phyloP scores from a whole-genome alignment of 2,113 vertebrate genomes.

The Tupaia tana region DNA sequence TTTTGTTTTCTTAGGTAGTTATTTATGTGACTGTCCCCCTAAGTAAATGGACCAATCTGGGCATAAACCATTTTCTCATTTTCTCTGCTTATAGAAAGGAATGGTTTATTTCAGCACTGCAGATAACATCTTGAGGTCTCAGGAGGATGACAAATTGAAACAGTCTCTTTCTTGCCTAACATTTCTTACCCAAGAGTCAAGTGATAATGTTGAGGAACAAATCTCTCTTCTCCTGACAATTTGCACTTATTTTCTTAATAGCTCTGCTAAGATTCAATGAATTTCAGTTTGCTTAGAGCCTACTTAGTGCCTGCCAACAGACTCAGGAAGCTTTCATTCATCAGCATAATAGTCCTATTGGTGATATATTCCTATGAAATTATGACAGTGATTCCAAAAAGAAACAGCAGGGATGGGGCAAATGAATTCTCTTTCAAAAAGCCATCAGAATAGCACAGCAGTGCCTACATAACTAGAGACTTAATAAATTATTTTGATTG shows the following conservation, averaged over 20 bases:
- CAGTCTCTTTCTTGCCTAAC: constrained; percentile 67
- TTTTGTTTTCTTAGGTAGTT: constrained; percentile 77
- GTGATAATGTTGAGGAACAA: constrained; percentile 56
- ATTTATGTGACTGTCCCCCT: constrained; percentile 77
- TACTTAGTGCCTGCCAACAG: constrained; percentile 64
- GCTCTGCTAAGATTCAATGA: constrained; percentile 57
- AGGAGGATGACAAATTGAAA: constrained; percentile 76
- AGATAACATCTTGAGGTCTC: constrained; percentile 69
- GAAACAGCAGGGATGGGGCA: constrained; percentile 32
- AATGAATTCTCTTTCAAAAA: constrained; percentile 35
- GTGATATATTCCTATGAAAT: constrained; percentile 40
- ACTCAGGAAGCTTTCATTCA: constrained; percentile 53
- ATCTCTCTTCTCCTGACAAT: constrained; percentile 73
- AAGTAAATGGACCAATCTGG: constrained; percentile 74
- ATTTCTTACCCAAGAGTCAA: constrained; percentile 73
- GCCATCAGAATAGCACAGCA: neutral
- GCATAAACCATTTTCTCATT: constrained; percentile 81
- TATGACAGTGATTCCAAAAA: constrained; percentile 55
- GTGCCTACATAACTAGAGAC: neutral
- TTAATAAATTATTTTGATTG: constrained; percentile 47
- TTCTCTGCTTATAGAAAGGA: constrained; percentile 73
- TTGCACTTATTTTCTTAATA: constrained; percentile 73
- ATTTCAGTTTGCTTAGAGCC: constrained; percentile 61
- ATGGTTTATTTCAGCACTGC: constrained; percentile 70
- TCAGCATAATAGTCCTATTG: constrained; percentile 27